Percentiles rank a stretch among this genome's conserved stretches.
Evolutionary conservation across 2,888 invertebrate genomes (phyloP).

Genomic region (Campopleginae sp.): DNA sequence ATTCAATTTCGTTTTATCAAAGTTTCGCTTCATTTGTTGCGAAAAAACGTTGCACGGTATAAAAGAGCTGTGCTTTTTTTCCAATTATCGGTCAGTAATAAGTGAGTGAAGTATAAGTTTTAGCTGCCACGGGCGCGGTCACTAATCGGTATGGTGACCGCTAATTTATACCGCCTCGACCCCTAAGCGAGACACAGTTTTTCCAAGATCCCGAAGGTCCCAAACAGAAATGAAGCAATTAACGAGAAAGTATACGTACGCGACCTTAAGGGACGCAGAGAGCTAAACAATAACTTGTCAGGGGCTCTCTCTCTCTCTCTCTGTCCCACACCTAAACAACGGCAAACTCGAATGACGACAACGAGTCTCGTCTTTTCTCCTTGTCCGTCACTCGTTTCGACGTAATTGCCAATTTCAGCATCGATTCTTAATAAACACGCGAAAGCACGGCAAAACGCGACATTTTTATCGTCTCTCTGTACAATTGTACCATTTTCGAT

Average conservation of each 20-base stretch:
- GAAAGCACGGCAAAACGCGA: conserved; percentile 23
- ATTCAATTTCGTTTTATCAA: too few relatives aligned
- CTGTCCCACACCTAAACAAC: conserved; percentile 2
- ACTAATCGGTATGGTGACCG: too few relatives aligned
- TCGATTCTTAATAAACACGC: conserved; percentile 54
- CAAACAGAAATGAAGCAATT: neutral
- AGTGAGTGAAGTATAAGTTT: too few relatives aligned
- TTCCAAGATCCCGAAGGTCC: neutral
- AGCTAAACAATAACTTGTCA: neutral
- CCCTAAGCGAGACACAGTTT: neutral
- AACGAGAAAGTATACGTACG: neutral
- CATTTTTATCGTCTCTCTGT: conserved; percentile 47
- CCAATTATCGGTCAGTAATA: too few relatives aligned
- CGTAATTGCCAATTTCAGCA: conserved; percentile 43
- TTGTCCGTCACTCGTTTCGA: neutral
- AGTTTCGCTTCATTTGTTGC: too few relatives aligned
- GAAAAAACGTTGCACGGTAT: too few relatives aligned
- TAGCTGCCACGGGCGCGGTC: too few relatives aligned
- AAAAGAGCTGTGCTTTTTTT: too few relatives aligned
- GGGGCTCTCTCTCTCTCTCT: neutral
- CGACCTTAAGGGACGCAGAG: neutral
- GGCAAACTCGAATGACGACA: neutral
- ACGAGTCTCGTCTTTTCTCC: conserved; percentile 14
- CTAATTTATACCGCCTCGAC: too few relatives aligned
- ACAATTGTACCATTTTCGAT: conserved; percentile 45